Percentiles rank a stretch among this genome's conserved stretches.
Evolutionary conservation across 1,140 invertebrate genomes (phyloP).

Genomic region (Papilio glaucus): DNA sequence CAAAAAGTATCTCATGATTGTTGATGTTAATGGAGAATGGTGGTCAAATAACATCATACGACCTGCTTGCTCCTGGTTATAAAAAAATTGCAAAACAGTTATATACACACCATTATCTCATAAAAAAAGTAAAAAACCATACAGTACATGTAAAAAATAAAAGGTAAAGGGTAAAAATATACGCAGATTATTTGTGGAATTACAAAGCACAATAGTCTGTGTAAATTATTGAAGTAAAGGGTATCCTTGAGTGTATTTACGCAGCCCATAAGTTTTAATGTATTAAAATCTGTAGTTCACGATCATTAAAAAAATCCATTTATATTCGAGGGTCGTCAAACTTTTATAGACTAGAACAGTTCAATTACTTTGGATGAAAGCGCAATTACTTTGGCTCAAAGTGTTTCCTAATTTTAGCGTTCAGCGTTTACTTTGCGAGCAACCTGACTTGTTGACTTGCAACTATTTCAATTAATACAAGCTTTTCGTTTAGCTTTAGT

Average conservation of each 20-base stretch:
- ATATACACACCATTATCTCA: too few relatives aligned
- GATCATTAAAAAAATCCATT: neutral
- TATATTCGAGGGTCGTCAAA: neutral
- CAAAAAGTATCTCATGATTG: too few relatives aligned
- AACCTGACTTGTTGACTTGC: neutral
- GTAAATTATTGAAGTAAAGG: neutral
- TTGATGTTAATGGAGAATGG: too few relatives aligned
- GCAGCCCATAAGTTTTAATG: neutral
- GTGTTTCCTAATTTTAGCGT: slow-evolving; percentile 14
- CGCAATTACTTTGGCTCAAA: slow-evolving; percentile 20
- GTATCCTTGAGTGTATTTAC: neutral
- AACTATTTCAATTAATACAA: slow-evolving; percentile 14
- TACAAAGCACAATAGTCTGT: too few relatives aligned
- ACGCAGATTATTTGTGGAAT: too few relatives aligned
- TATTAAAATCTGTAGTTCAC: neutral
- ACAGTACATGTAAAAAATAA: too few relatives aligned
- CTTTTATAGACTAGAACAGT: slow-evolving; percentile 9
- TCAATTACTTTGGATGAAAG: slow-evolving; percentile 16
- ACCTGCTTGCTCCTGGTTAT: too few relatives aligned
- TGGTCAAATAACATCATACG: too few relatives aligned
- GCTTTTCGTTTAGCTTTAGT: slow-evolving; percentile 1
- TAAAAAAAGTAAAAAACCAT: too few relatives aligned
- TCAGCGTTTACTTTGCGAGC: slow-evolving; percentile 8
- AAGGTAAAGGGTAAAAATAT: too few relatives aligned
- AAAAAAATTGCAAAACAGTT: too few relatives aligned